Conservation (phyloP, 2,113 vertebrate genomes). For the Ptyas mucosa region DNA sequence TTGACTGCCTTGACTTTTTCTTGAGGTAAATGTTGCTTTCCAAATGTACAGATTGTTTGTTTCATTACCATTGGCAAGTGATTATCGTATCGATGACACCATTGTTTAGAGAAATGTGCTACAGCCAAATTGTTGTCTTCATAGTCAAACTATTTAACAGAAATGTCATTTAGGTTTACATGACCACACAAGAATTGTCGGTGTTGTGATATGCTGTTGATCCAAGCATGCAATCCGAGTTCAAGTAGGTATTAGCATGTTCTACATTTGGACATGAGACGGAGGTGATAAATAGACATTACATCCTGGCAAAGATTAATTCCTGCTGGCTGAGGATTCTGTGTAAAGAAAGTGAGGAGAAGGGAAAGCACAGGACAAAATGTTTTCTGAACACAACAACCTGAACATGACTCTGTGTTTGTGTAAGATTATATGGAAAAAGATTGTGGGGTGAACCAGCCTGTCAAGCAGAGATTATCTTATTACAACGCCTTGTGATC, state of each 20-base stretch:
- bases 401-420: background rate
- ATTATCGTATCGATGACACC: slow-evolving; percentile 16
- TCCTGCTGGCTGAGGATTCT: background rate
- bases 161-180: slow-evolving; percentile 35
- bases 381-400: background rate
- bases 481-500: background rate
- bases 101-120: slow-evolving; percentile 12
- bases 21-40: background rate
- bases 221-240: background rate
- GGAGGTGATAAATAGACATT: slow-evolving; percentile 20
- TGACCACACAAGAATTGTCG: slow-evolving; percentile 19
- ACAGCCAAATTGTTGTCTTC: slow-evolving; percentile 17
- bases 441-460: background rate
- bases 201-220: slow-evolving; percentile 11
- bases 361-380: background rate
- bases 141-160: slow-evolving; percentile 24
- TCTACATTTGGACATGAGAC: slow-evolving; percentile 8
- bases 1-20: slow-evolving; percentile 30
- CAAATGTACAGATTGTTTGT: slow-evolving; percentile 8
- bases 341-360: background rate
- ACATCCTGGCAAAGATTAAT: slow-evolving; percentile 30
- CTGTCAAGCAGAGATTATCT: background rate
- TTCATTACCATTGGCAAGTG: background rate
- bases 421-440: background rate
- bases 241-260: slow-evolving; percentile 26